phyloP scores from a whole-genome alignment of 2,113 vertebrate genomes.

The Toxostoma redivivum region DNA sequence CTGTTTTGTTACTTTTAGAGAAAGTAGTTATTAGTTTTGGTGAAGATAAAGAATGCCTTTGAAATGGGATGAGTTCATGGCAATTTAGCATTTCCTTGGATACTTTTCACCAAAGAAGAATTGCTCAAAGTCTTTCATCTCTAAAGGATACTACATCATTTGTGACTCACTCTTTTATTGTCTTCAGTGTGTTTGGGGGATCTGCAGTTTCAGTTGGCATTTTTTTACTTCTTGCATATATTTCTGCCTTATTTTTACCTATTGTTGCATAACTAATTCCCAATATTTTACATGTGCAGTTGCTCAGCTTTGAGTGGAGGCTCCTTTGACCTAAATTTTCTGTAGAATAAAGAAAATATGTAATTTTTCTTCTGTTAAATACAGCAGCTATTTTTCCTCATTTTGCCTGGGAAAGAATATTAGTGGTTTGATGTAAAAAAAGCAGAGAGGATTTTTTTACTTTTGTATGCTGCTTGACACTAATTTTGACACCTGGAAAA shows the following conservation, averaged over 20 bases:
- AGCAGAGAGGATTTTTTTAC: not conserved
- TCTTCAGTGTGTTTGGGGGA: not conserved
- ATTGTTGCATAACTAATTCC: not conserved
- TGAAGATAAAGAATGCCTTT: not conserved
- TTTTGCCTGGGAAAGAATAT: not conserved
- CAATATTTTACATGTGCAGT: not conserved
- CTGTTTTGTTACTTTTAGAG: not conserved
- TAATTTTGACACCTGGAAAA: not conserved
- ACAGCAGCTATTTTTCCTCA: not conserved
- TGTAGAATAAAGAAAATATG: not conserved
- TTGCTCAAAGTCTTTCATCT: not conserved
- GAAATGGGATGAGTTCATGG: not conserved
- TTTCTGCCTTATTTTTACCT: not conserved
- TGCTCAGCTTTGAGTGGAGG: not conserved
- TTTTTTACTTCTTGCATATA: not conserved
- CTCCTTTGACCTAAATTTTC: not conserved
- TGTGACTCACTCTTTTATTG: not conserved
- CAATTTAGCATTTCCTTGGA: not conserved
- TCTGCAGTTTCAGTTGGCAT: not conserved
- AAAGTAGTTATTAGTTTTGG: not conserved
- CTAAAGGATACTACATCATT: not conserved
- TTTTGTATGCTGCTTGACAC: not conserved
- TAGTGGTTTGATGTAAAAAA: not conserved
- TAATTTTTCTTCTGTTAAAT: not conserved
- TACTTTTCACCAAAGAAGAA: not conserved